These are phyloP conservation scores for Sus scrofa DNA, from an alignment of 2,113 vertebrate species.

Conservation along the genomic window T2T-Sscrofa CM000816.6:13763501-13764000, in stretches of 20 bases:
- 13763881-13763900: not conserved
- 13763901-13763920: not conserved
- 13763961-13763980: conserved; percentile 44
- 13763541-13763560: not conserved
- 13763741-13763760: not conserved
- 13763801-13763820: not conserved
- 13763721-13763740: not conserved
- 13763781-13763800: not conserved
- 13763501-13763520: not conserved
- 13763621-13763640: too few relatives aligned
- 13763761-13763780: not conserved
- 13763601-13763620: not conserved
- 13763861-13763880: not conserved
- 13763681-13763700: not conserved
- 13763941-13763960: not conserved
- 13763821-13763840: not conserved
- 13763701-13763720: not conserved
- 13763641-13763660: not conserved
- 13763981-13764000: conserved; percentile 73
- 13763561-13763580: not conserved
- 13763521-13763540: not conserved
- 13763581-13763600: not conserved
- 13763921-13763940: too few relatives aligned
- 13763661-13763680: too few relatives aligned
- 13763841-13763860: not conserved